phyloP scores from a whole-genome alignment of 2,888 invertebrate species.

The Diploptera punctata region DNA sequence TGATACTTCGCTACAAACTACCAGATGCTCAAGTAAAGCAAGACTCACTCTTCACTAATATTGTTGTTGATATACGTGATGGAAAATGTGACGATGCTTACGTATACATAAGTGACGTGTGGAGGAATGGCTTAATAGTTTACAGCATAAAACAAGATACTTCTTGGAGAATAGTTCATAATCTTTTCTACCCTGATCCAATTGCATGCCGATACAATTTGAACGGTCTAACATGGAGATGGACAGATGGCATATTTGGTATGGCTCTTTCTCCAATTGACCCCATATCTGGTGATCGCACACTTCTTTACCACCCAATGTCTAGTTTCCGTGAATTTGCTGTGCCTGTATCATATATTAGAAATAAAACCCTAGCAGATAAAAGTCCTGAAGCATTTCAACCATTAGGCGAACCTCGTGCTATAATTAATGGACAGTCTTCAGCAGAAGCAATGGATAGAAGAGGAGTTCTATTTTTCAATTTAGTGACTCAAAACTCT shows the following conservation, averaged over 20 bases:
- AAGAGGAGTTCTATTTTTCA: slow-evolving; percentile 78
- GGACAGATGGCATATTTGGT: slow-evolving; percentile 77
- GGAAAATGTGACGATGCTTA: slow-evolving; percentile 71
- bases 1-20: slow-evolving; percentile 70
- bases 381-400: slow-evolving; percentile 52
- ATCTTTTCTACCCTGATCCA: slow-evolving; percentile 75
- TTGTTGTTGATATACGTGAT: slow-evolving; percentile 73
- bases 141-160: slow-evolving; percentile 75
- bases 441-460: slow-evolving; percentile 76
- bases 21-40: slow-evolving; percentile 63
- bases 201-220: slow-evolving; percentile 75
- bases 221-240: slow-evolving; percentile 78
- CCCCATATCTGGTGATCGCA: slow-evolving; percentile 57
- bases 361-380: slow-evolving; percentile 60
- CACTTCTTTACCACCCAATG: slow-evolving; percentile 81
- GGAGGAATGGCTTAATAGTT: slow-evolving; percentile 72
- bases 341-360: slow-evolving; percentile 69
- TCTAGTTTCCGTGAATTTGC: slow-evolving; percentile 81
- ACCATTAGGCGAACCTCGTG: slow-evolving; percentile 46
- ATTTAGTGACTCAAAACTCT: slow-evolving; percentile 73
- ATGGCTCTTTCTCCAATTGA: slow-evolving; percentile 77
- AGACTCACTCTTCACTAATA: slow-evolving; percentile 76
- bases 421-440: slow-evolving; percentile 59
- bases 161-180: slow-evolving; percentile 77
- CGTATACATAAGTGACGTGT: slow-evolving; percentile 75